phyloP scores from a whole-genome alignment of 2,797 vertebrate species.

The Pipistrellus nathusii region DNA sequence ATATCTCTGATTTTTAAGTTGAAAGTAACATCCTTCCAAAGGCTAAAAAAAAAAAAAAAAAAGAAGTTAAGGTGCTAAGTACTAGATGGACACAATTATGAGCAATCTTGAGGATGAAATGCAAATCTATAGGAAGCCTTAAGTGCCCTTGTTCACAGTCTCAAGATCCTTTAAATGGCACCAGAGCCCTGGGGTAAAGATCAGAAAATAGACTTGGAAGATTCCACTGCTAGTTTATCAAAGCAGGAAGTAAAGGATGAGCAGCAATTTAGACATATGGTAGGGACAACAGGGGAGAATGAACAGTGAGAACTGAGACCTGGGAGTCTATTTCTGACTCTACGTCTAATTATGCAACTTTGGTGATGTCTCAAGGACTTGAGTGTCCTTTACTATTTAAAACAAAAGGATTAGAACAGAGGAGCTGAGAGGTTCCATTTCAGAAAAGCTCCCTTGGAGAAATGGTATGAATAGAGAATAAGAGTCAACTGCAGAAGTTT shows the following conservation, averaged over 20 bases:
- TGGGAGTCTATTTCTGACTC: not conserved
- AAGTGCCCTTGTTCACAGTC: not conserved
- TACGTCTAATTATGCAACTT: not conserved
- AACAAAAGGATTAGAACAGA: conserved; percentile 3
- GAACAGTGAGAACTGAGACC: not conserved
- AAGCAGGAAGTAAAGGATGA: not conserved
- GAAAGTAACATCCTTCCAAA: conserved; percentile 97
- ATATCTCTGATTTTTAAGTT: conserved; percentile 98
- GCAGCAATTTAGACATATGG: not conserved
- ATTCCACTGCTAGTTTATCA: not conserved
- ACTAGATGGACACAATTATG: not conserved
- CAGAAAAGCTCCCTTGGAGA: not conserved
- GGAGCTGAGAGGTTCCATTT: not conserved
- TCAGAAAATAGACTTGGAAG: not conserved
- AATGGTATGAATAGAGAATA: not conserved
- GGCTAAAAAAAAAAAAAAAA: conserved; percentile 83
- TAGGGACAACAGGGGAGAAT: not conserved
- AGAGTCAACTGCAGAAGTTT: not conserved
- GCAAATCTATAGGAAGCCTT: not conserved
- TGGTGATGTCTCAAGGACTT: not conserved
- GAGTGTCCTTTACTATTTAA: conserved; percentile 12
- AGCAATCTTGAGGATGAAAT: not conserved
- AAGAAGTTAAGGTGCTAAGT: not conserved
- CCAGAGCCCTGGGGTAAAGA: not conserved
- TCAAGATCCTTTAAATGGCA: not conserved